Conservation (phyloP, 2,888 invertebrate species). For the Agrochola lota region DNA sequence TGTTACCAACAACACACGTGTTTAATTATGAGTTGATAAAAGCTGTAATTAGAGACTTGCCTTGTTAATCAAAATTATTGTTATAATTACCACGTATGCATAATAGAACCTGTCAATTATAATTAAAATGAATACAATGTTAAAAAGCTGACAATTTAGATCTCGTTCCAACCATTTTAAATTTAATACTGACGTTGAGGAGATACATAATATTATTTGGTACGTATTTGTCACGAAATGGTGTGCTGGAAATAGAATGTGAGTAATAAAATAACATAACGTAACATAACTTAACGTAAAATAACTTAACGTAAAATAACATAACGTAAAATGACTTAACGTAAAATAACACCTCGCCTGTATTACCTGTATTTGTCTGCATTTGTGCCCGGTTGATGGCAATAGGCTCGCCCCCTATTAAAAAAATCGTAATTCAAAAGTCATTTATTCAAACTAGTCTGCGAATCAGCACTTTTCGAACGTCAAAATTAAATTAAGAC, state of each 20-base stretch:
- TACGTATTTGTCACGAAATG: not conserved
- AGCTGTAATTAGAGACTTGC: conserved; percentile 20
- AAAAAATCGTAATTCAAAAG: too few species aligned
- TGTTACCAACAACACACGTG: not conserved
- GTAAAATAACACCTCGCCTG: not conserved
- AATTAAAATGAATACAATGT: conserved; percentile 17
- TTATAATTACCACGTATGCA: conserved; percentile 64
- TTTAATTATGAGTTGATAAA: not conserved
- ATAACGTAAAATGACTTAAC: not conserved
- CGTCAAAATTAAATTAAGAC: too few species aligned
- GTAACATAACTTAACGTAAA: too few species aligned
- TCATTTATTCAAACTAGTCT: too few species aligned
- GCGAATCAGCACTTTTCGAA: too few species aligned
- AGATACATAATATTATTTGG: not conserved
- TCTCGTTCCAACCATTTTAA: not conserved
- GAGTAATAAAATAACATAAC: not conserved
- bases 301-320: too few species aligned
- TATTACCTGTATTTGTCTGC: too few species aligned
- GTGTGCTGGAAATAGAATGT: not conserved
- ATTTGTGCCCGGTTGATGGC: too few species aligned
- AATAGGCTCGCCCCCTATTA: too few species aligned
- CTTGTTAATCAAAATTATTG: conserved; percentile 37
- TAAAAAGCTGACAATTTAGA: conserved; percentile 3
- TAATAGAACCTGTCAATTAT: conserved; percentile 35
- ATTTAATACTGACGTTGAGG: not conserved